Evolutionary conservation across 2,113 vertebrate species (phyloP).

Genomic region (Crotalus tigris): DNA sequence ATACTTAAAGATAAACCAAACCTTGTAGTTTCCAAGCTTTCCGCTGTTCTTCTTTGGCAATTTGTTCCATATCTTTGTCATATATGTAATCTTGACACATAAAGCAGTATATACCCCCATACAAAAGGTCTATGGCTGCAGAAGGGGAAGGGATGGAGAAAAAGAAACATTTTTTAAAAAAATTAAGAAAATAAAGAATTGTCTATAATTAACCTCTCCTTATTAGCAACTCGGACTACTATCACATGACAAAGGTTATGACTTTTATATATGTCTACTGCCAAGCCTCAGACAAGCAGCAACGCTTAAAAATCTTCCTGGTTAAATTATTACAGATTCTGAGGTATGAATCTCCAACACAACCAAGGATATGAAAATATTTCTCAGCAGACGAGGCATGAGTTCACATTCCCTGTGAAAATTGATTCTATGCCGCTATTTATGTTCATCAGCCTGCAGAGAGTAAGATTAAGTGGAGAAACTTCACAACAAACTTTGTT

Average conservation of each 20-base stretch:
- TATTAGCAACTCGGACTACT: background rate
- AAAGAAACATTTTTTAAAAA: background rate
- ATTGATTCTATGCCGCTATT: background rate
- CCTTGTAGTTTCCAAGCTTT: constrained; percentile 99
- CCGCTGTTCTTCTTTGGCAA: constrained; percentile 99
- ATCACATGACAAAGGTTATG: background rate
- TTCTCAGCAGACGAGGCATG: background rate
- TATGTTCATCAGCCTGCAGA: background rate
- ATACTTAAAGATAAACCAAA: constrained; percentile 63
- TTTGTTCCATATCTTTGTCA: constrained; percentile 99
- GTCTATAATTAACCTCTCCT: background rate
- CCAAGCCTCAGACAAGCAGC: constrained; percentile 9
- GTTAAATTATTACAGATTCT: background rate
- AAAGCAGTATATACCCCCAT: constrained; percentile 98
- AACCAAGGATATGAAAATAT: background rate
- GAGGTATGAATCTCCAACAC: background rate
- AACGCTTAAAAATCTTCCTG: background rate
- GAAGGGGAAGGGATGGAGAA: constrained; percentile 49
- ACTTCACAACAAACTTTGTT: background rate
- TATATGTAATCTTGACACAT: constrained; percentile 99
- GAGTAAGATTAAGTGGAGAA: background rate
- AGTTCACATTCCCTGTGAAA: background rate
- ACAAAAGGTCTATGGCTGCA: constrained; percentile 94
- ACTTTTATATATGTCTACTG: background rate
- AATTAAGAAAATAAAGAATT: constrained; percentile 40